Percentiles rank a stretch among this genome's conserved stretches.
phyloP scores from a whole-genome alignment of 2,113 vertebrate species.

The Lepisosteus oculatus region DNA sequence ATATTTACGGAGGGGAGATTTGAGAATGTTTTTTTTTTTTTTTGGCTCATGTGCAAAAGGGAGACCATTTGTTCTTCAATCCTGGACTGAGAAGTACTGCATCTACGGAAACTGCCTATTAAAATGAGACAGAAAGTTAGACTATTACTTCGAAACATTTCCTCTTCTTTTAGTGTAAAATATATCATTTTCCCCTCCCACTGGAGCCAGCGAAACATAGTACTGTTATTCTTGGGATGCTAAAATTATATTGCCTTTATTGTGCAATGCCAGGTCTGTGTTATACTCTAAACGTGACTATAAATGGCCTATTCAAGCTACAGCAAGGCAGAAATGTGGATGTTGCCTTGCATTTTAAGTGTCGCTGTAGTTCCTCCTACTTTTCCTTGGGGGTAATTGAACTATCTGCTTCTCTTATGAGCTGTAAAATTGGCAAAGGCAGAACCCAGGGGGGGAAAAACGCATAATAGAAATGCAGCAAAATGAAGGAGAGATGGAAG shows the following conservation, averaged over 20 bases:
- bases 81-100: no score
- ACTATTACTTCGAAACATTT: no score
- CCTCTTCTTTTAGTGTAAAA: background rate
- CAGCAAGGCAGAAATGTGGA: conserved; percentile 26
- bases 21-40: no score
- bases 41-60: no score
- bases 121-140: no score
- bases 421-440: conserved; percentile 15
- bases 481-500: conserved; percentile 25
- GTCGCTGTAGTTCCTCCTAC: conserved; percentile 23
- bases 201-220: conserved; percentile 5
- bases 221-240: conserved; percentile 23
- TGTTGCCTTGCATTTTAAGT: conserved; percentile 24
- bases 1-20: no score
- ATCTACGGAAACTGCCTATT: no score
- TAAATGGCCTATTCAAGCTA: conserved; percentile 39
- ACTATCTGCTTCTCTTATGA: conserved; percentile 30
- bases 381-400: conserved; percentile 30
- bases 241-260: conserved; percentile 18
- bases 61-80: no score
- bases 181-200: conserved; percentile 12
- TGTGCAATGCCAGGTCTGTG: conserved; percentile 9
- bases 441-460: background rate
- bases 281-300: conserved; percentile 29
- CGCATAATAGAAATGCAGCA: background rate